Conservation (phyloP, 2,888 invertebrate species). For the Lysandra bellargus region DNA sequence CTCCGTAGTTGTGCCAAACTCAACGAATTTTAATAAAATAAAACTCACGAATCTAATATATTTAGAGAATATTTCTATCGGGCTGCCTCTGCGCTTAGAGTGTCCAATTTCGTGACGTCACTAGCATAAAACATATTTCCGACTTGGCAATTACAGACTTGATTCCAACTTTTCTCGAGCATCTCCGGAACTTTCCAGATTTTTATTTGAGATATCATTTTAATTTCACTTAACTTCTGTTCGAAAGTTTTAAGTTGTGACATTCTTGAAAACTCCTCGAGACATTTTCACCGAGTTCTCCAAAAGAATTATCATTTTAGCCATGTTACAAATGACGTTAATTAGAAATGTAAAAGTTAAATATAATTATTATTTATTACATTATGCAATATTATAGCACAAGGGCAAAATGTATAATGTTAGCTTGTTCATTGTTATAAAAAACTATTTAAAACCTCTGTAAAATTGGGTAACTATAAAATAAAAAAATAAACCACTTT, state of each 20-base stretch:
- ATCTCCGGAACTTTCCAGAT: background rate
- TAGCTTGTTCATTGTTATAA: too few species aligned
- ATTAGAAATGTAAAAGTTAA: too few species aligned
- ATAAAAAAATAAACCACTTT: background rate
- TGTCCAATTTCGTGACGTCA: background rate
- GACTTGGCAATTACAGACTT: conserved; percentile 20
- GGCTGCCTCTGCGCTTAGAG: background rate
- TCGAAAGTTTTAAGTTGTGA: conserved; percentile 1
- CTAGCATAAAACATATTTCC: conserved; percentile 17
- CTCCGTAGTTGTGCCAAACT: background rate
- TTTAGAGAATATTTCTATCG: background rate
- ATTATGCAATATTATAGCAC: too few species aligned
- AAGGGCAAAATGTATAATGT: too few species aligned
- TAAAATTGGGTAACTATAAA: too few species aligned
- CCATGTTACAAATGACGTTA: too few species aligned
- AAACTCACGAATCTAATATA: background rate
- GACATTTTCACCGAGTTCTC: background rate
- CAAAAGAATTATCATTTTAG: background rate
- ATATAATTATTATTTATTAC: too few species aligned
- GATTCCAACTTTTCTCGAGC: background rate
- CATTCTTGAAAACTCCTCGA: conserved; percentile 2
- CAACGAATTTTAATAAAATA: background rate
- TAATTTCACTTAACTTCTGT: conserved; percentile 19
- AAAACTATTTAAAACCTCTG: too few species aligned
- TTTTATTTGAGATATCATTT: conserved; percentile 27